Evolutionary conservation across 2,888 invertebrate species (phyloP), one percentile per base, ranked within the genome.

Genomic region (Kuschelorhynchus macadamiae): DNA sequence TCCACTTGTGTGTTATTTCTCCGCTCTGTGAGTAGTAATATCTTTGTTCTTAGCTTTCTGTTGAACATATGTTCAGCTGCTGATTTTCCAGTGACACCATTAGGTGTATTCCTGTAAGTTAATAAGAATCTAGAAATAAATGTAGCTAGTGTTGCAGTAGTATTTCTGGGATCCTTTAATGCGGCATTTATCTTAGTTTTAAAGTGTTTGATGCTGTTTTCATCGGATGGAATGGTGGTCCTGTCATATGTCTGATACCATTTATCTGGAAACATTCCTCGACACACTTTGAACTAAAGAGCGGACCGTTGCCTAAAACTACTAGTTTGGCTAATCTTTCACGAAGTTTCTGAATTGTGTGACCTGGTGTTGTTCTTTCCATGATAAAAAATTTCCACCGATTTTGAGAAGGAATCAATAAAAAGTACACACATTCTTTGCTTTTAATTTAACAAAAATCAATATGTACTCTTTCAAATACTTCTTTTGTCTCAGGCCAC

Each of bases 381-480:
- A 74, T 72, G 46, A 32, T 53, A 30, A 53, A 74, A 59, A 36
- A 81, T 77, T 73, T 84, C 82, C 1, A 79, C 75, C 82, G 82
- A 85, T 65, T 84, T 85, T 0, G 81, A 81, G 66, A 76, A 76
- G 2, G 81, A 75, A 69, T 84, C 83, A 81, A 76, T 3, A 1
- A 9, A 16, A 32, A 32, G 3, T 32, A 1, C 17, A 17, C 4
- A 33, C 49, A 50, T 14, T 30, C 12, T 16, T 30, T 1, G 36
- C 12, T 11, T 36, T 11, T 36, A 7, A 36, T 36, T 36, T 36
- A 4, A 36, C 5, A 36, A 12, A 81, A 83, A 71, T 85, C 84
- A 8, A 82, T 72, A 72, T 85, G 83, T 2, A 84, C 65, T 16
- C 84, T 72, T 59, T 80, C 72, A 80, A 80, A 81, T 9, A 78